phyloP scores from a whole-genome alignment of 2,113 vertebrate species.

The Thamnophis sirtalis region DNA sequence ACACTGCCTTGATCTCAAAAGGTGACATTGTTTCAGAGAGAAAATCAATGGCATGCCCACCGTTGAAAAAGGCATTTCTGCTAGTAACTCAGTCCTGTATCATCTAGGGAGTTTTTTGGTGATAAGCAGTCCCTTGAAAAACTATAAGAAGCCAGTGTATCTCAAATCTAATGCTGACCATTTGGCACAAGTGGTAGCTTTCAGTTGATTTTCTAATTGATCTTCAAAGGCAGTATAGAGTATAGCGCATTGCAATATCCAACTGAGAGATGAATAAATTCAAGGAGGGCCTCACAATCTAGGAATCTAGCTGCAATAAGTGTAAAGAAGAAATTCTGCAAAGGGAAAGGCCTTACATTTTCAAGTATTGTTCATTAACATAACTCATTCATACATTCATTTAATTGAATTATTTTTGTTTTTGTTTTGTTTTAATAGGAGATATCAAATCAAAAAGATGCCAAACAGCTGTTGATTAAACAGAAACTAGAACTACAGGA shows the following conservation, averaged over 20 bases:
- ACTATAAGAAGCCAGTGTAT: background rate
- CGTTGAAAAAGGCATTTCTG: background rate
- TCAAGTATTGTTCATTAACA: background rate
- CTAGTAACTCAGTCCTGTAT: background rate
- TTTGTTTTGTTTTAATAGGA: conserved; percentile 73
- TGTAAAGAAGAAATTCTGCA: background rate
- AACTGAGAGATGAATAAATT: background rate
- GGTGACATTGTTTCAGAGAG: background rate
- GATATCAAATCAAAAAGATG: conserved; percentile 82
- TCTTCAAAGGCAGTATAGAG: background rate
- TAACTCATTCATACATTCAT: background rate
- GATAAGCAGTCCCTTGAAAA: background rate
- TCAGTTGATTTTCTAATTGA: background rate
- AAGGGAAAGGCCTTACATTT: background rate
- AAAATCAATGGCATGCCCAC: background rate
- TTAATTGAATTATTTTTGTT: conserved; percentile 12
- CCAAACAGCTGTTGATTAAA: conserved; percentile 90
- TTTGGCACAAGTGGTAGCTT: background rate
- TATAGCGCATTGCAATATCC: background rate
- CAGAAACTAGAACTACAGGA: conserved; percentile 92
- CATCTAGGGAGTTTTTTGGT: background rate
- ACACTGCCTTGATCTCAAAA: background rate
- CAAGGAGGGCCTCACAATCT: background rate
- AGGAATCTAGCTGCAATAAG: background rate
- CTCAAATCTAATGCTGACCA: background rate